Percentiles rank a stretch among this genome's conserved stretches.
phyloP scores from a whole-genome alignment of 2,113 vertebrate species.

The Urocolius indicus region DNA sequence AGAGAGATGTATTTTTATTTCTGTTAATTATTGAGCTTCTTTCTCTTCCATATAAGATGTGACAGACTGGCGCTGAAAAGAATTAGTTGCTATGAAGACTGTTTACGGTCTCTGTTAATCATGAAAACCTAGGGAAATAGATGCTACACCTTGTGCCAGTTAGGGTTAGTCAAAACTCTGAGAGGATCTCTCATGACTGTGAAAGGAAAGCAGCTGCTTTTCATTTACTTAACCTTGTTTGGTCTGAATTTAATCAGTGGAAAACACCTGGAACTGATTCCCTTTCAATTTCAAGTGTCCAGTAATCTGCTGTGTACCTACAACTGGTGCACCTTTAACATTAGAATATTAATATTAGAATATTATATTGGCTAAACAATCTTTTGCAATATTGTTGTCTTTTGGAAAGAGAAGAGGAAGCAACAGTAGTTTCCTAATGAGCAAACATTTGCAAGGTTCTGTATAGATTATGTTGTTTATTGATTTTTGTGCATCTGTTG shows the following conservation, averaged over 20 bases:
- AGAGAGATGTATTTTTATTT: not conserved
- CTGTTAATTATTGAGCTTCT: not conserved
- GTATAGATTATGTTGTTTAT: not conserved
- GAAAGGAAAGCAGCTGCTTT: conserved; percentile 41
- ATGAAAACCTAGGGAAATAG: not conserved
- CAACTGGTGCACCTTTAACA: conserved; percentile 9
- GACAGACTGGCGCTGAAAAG: not conserved
- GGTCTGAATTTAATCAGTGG: conserved; percentile 15
- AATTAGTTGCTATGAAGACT: not conserved
- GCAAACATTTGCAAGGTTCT: conserved; percentile 32
- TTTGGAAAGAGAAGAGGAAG: conserved; percentile 32
- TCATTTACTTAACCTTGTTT: conserved; percentile 52
- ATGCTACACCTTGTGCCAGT: not conserved
- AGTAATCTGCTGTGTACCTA: conserved; percentile 12
- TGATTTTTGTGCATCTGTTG: conserved; percentile 46
- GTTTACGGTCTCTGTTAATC: not conserved
- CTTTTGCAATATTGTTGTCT: conserved; percentile 45
- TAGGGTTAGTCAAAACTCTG: not conserved
- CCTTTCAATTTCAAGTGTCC: conserved; percentile 2
- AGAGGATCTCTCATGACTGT: not conserved
- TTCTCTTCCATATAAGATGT: not conserved
- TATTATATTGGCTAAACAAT: not conserved
- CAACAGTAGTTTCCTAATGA: conserved; percentile 34
- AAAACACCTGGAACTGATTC: conserved; percentile 61
- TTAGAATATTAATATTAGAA: not conserved